Base-by-base conservation (phyloP, 2,797 vertebrate genomes). In the Tokudaia tokunoshimensis region DNA sequence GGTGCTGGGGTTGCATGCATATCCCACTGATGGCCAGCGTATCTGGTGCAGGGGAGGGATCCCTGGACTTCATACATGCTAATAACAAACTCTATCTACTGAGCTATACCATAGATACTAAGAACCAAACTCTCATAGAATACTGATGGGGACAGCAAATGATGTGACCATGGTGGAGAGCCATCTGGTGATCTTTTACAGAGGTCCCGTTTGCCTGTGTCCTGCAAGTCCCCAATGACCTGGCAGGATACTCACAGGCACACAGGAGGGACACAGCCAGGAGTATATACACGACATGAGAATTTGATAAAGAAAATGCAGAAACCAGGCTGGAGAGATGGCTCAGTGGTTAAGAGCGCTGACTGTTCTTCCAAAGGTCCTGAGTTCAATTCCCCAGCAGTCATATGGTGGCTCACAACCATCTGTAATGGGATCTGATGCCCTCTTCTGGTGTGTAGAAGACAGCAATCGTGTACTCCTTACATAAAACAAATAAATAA, bases 251-350 rank as follows among this genome's bases (percentile, higher is more conserved):
- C 79, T 59, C 29, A 9, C 8, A 0, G 1, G 2, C 0, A 8
- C 2, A 7, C 2, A 2, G 11, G 1, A 1, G 47, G 82, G 63
- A 6, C 55, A 6, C 0, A 2, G 47, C 0, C 1, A 9, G 31
- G 70, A 37, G 44, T 6, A 11, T 20, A 3, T 9, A 20, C 0
- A 20, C 0, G 1, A 20, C n/a, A 5, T 44, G 41, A 34, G 0
- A 3, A 3, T 41, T 1, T 41, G 78, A 75, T 37, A 57, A 1
- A 3, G 15, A 17, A 44, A 59, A 37, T 1, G 6, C 2, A 19
- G 57, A 72, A 78, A 22, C 1, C 41, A 31, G 52, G 52, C 52
- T 52, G 52, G 52, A 52, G 52, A 52, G 50, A 52, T 52, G 11
- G 52, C 52, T 13, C 52, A 52, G 52, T 13, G 52, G 52, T 52